Evolutionary conservation across 2,797 vertebrate species (phyloP).

Genomic region (Zenarchopterus dispar): DNA sequence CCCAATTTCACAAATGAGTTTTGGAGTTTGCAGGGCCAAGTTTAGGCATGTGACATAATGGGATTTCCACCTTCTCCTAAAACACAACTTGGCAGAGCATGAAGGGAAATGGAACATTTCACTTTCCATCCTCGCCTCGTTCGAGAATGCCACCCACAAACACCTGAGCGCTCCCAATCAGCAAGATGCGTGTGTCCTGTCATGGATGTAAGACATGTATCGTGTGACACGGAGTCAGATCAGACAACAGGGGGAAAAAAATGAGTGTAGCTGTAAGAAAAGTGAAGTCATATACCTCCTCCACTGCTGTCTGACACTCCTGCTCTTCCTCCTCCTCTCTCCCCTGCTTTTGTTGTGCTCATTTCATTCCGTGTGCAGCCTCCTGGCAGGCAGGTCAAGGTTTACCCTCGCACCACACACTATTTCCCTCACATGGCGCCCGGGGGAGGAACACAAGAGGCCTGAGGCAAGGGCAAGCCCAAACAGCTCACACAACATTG

Average conservation of each 20-base stretch:
- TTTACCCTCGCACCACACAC: conserved; percentile 94
- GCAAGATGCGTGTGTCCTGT: conserved; percentile 38
- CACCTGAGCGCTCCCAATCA: conserved; percentile 75
- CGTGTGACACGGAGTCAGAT: conserved; percentile 60
- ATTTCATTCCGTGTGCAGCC: conserved; percentile 82
- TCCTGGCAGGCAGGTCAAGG: conserved; percentile 95
- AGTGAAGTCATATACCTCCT: conserved; percentile 59
- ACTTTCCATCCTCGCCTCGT: conserved; percentile 61
- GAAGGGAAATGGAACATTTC: conserved; percentile 71
- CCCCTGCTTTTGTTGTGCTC: conserved; percentile 77
- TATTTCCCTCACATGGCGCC: conserved; percentile 88
- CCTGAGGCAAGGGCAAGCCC: conserved; percentile 94
- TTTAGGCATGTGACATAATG: conserved; percentile 76
- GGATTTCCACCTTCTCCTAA: conserved; percentile 76
- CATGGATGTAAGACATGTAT: conserved; percentile 30
- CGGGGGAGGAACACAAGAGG: conserved; percentile 91
- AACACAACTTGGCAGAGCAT: conserved; percentile 79
- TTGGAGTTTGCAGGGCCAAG: conserved; percentile 74
- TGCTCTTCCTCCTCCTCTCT: conserved; percentile 44
- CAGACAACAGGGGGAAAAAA: conserved; percentile 21
- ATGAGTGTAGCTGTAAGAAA: conserved; percentile 40
- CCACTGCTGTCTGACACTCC: conserved; percentile 51
- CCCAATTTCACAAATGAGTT: conserved; percentile 75
- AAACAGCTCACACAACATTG: conserved; percentile 76
- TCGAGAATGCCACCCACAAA: conserved; percentile 75